phyloP scores from a whole-genome alignment of 2,888 invertebrate genomes.

The Geophilus truncorum region DNA sequence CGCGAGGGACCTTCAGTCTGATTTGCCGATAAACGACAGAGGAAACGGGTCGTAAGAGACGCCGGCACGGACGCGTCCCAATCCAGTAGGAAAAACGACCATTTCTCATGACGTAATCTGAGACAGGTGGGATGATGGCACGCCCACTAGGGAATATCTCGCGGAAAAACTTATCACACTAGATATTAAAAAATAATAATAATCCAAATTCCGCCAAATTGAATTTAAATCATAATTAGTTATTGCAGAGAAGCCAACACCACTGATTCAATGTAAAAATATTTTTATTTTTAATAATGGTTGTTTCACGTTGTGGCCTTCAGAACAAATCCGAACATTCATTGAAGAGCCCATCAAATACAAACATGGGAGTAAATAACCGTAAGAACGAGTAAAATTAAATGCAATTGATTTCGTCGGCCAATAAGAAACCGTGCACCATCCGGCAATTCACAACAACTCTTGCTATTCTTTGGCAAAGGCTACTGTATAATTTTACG shows the following conservation, averaged over 20 bases:
- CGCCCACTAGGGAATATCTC: not conserved
- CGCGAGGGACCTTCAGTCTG: conserved; percentile 23
- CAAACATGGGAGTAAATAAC: no score
- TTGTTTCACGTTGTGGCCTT: no score
- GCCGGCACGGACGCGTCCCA: conserved; percentile 18
- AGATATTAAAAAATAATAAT: not conserved
- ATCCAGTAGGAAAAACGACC: conserved; percentile 21
- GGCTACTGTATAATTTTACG: conserved; percentile 6
- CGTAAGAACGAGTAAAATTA: no score
- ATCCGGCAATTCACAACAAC: not conserved
- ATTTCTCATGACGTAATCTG: conserved; percentile 18
- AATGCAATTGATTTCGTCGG: no score
- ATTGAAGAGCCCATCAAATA: no score
- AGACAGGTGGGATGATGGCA: conserved; percentile 17
- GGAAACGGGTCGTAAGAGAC: conserved; percentile 22
- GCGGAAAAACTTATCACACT: not conserved
- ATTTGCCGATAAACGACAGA: conserved; percentile 27
- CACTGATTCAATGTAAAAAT: no score
- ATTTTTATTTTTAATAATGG: no score
- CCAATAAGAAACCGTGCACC: not conserved
- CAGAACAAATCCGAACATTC: no score
- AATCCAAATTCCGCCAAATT: not conserved
- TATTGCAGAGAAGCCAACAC: no score
- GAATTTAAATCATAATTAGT: no score
- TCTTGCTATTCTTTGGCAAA: not conserved